phyloP scores from a whole-genome alignment of 2,113 vertebrate species.

The Psophia crepitans region DNA sequence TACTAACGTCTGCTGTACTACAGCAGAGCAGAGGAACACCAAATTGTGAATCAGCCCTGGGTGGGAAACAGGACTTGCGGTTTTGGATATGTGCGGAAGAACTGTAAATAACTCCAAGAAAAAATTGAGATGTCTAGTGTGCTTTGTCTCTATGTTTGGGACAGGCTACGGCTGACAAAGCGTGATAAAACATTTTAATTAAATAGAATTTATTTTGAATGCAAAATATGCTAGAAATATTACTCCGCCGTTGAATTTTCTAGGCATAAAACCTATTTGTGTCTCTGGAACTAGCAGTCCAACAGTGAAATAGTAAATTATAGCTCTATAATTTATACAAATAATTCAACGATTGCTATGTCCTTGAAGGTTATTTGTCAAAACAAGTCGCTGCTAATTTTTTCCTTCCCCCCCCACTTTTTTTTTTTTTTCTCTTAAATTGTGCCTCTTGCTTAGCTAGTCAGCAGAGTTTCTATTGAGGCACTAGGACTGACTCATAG shows the following conservation, averaged over 20 bases:
- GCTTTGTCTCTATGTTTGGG: neutral
- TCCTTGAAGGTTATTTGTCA: neutral
- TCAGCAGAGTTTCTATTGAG: neutral
- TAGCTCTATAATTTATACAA: neutral
- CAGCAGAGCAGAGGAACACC: neutral
- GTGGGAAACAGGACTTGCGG: accelerated
- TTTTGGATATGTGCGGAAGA: neutral
- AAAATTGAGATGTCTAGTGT: neutral
- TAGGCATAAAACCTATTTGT: neutral
- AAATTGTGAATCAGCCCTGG: neutral
- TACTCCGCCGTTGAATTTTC: neutral
- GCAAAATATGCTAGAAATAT: neutral
- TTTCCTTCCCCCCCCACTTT: neutral
- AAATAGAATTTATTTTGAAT: neutral
- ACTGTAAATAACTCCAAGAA: neutral
- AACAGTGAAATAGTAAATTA: neutral
- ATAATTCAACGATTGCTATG: neutral
- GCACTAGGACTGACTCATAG: neutral
- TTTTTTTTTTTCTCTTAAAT: neutral
- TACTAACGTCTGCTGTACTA: neutral
- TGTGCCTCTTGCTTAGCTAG: neutral
- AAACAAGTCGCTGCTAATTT: neutral
- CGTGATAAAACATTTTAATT: neutral
- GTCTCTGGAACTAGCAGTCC: neutral
- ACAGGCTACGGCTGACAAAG: neutral